Evolutionary conservation across 2,113 vertebrate species (phyloP), one percentile per base, ranked within the genome.

Genomic region (Macrotis lagotis): DNA sequence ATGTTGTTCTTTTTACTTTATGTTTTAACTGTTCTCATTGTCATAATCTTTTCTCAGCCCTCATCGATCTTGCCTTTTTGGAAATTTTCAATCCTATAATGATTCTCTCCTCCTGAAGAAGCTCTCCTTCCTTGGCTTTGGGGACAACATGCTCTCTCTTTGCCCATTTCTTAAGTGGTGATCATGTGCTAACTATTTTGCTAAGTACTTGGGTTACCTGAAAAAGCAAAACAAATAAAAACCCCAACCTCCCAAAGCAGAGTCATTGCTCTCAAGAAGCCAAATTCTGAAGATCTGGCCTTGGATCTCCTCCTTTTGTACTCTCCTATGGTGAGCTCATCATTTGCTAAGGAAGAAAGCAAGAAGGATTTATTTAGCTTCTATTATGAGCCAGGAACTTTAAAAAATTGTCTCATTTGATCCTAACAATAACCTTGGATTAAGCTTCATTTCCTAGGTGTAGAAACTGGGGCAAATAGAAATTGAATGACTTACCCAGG

Each of bases 21-120:
- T 55, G 49, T 94, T 96, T 94, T 91, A 90, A 94, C 11, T 91
- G 19, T 90, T 0, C 1, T 50, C 31, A 66, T 94, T 51, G 91
- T 93, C 44, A 24, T 91, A 91, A n/a, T 90, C 88, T 92, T 89
- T 52, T 10, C 26, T 48, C 59, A 52, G 44, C 24, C 55, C 90
- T 92, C 59, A 31, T 49, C 44, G 88, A 50, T 14, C 2, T n/a
- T 55, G 28, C 25, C 49, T 31, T 48, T 0, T 74, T 24, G 47
- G 14, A 83, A 90, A 59, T 8, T n/a, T 19, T 24, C 8, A 48
- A n/a, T 19, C 31, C 25, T 0, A 1, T 31, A 50, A 47, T 19
- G 28, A 6, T 16, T 3, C 48, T 51, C 16, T 92, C 10, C 48
- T 91, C 37, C 49, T n/a, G 48, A 44, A 51, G 48, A 6, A 51